Base-by-base conservation (phyloP, 1,140 invertebrate species). In the Rhopalosiphum maidis region DNA sequence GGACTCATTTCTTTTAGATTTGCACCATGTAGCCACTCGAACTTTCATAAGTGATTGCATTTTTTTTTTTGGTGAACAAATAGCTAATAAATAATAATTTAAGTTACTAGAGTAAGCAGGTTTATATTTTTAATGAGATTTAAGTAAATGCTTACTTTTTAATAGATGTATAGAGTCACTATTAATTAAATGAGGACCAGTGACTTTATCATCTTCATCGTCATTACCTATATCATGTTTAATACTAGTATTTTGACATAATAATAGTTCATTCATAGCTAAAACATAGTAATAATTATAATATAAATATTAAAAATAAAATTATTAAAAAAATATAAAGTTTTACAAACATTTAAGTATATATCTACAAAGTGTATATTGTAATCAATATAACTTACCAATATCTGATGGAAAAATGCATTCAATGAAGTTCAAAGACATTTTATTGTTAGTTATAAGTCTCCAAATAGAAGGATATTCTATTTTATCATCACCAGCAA, bases 351-450 rank as follows among this genome's bases (percentile, higher is more conserved):
- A 83, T 37, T 82, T 82, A 23, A 55, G 54, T 23, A 23, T 21
- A 55, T n/a, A n/a, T 85, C 41, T 23, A 25, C 23, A 0, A 43
- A 25, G 22, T 85, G 30, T 43, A 6, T 43, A 23, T 22, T 77
- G 30, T 30, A 91, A 25, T 82, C 23, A 43, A 87, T 21, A 91
- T 43, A 30, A 94, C 94, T 94, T 96, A 98, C 97, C 98, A 96
- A 98, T 98, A 96, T 98, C 97, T 5, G 98, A 98, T 30, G 98
- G 97, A 82, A 97, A 97, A 94, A 98, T 96, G 94, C 97, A 98
- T 95, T 98, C 97, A 68, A 96, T 96, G 18, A 98, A 95, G 94
- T 96, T 96, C 94, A 97, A 95, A 85, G 96, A 95, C 95, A 96
- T 95, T 94, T 96, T 96, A 94, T 97, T 96, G 93, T 96, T 96